Base-by-base conservation (phyloP, 92 coral and sea anemone species). In the Heteractis magnifica region DNA sequence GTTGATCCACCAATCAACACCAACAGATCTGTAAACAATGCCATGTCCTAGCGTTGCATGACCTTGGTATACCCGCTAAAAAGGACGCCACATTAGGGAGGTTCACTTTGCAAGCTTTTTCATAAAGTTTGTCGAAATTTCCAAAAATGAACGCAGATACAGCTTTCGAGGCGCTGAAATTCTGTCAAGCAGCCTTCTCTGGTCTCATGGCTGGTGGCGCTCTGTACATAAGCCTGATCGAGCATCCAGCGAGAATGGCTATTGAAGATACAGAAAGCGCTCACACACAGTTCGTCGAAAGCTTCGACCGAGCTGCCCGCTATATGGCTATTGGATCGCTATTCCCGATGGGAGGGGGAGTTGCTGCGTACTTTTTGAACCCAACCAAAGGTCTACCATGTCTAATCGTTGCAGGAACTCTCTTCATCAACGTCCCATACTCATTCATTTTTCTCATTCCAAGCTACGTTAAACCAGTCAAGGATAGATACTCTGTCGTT, bases 191-290 rank as follows among this genome's bases (percentile, higher is more conserved):
- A 4, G 87, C 90, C 0, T 84, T 87, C 70, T 77, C 89, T 23
- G 94, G 94, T 14, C 53, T 91, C 4, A 62, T 91, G 48, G 94
- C 92, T 6, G 94, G 94, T 1, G 72, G 85, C 6, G 94, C 94
- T 4, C 52, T 88, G 7, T 91, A 91, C 83, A 91, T 91, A 71
- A 81, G 81, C 50, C 76, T 91, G 16, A 82, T 79, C 6, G 94
- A 91, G 62, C 94, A 91, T 77, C 94, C 94, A 0, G 92, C 94
- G 5, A 86, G 94, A 49, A 91, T 91, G 94, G 75, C 75, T 49
- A 83, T 91, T 58, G 81, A 88, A 8, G 92, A 91, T 60, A 85
- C 83, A 6, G 88, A 91, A 52, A 82, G 92, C 1, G 65, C 86
- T 0, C 94, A 91, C 59, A 81, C 82, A 9, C 92, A 91, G 64